Percentiles rank a stretch among this genome's conserved stretches.
These are phyloP conservation scores for Stenurella melanura DNA, from an alignment of 2,888 invertebrate species.

Conservation along the genomic window DNA sequence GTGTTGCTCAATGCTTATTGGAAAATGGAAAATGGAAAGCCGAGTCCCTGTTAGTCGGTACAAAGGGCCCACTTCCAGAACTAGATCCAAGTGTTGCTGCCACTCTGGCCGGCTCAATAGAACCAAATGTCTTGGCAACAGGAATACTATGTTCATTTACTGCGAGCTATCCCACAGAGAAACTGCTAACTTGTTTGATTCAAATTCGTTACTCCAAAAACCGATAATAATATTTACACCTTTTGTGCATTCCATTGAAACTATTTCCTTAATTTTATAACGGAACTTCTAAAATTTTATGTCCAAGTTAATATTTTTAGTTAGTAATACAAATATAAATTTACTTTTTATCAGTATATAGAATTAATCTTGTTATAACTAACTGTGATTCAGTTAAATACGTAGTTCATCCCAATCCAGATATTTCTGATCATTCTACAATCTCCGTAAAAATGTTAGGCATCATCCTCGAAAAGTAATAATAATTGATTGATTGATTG, in stretches of 20 bases:
- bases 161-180: constrained; percentile 41
- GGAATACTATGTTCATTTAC: constrained; percentile 49
- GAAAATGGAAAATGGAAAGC: constrained; percentile 52
- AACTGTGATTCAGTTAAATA: too few species aligned
- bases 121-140: constrained; percentile 59
- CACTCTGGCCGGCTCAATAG: constrained; percentile 59
- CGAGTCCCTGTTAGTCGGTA: constrained; percentile 22
- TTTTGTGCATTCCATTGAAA: not conserved
- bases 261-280: not conserved
- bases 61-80: constrained; percentile 40
- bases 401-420: too few species aligned
- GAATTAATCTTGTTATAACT: too few species aligned
- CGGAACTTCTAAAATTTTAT: not conserved
- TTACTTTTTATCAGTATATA: too few species aligned
- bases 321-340: too few species aligned
- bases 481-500: too few species aligned
- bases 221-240: constrained; percentile 38
- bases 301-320: too few species aligned
- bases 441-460: too few species aligned
- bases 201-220: constrained; percentile 28
- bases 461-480: too few species aligned
- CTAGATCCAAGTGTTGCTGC: constrained; percentile 53
- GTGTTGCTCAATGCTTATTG: constrained; percentile 67
- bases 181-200: constrained; percentile 38
- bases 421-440: too few species aligned